A percentile compares a stretch with the other conserved stretches of the same genome.
These are phyloP conservation scores for Xylocopa sonorina DNA, from an alignment of 1,140 invertebrate genomes.

Conservation along the genomic window DNA sequence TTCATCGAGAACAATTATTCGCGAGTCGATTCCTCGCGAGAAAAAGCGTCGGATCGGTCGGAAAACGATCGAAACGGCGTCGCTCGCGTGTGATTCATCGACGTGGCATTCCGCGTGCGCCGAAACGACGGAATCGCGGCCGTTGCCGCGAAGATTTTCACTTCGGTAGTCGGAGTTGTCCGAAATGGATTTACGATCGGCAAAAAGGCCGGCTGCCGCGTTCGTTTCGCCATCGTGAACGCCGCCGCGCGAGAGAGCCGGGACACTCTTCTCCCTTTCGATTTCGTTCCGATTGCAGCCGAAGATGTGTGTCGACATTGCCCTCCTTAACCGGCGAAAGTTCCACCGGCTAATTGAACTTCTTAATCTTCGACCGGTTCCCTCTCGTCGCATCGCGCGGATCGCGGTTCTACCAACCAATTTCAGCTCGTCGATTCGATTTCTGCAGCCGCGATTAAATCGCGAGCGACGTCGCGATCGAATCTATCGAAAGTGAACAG, in stretches of 20 bases:
- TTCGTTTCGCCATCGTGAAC: conserved; percentile 58
- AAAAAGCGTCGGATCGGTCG: not conserved
- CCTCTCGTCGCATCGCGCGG: too few species aligned
- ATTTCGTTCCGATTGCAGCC: conserved; percentile 61
- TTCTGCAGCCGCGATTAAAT: not conserved
- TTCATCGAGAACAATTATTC: conserved; percentile 5
- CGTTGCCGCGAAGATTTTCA: conserved; percentile 55
- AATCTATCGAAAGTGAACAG: too few species aligned
- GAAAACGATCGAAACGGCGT: not conserved
- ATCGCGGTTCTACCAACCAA: too few species aligned
- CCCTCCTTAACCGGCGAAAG: conserved; percentile 56
- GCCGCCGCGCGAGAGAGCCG: conserved; percentile 50
- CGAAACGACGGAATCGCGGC: conserved; percentile 1
- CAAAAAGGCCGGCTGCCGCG: conserved; percentile 47
- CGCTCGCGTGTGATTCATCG: conserved; percentile 23
- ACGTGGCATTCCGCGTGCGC: not conserved
- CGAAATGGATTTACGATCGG: conserved; percentile 64
- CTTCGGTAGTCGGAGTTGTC: conserved; percentile 39
- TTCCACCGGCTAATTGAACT: conserved; percentile 46
- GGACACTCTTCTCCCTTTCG: conserved; percentile 56
- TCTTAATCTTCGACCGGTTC: conserved; percentile 36
- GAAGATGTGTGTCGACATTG: conserved; percentile 52
- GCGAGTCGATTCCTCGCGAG: not conserved
- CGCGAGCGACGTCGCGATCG: too few species aligned
- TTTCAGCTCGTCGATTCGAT: not conserved